phyloP scores from a whole-genome alignment of 2,888 invertebrate genomes.

The Sialis lutaria region DNA sequence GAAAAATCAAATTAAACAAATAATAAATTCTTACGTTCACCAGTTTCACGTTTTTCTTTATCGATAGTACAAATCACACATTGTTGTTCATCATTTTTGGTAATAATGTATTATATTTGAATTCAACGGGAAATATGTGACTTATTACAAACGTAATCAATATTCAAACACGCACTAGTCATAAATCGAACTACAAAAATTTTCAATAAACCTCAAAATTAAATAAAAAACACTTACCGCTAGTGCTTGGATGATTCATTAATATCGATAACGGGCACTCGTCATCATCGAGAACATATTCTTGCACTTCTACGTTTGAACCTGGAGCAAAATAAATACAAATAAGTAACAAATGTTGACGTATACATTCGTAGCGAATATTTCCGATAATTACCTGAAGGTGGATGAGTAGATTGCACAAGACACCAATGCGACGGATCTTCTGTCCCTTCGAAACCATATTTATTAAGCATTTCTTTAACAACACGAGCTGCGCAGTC shows the following conservation, averaged over 20 bases:
- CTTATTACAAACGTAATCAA: too few relatives aligned
- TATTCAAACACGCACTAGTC: too few relatives aligned
- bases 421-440: constrained; percentile 87
- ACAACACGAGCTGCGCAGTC: constrained; percentile 89
- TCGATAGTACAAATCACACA: too few relatives aligned
- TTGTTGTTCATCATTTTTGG: too few relatives aligned
- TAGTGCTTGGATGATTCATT: constrained; percentile 73
- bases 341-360: neutral
- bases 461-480: constrained; percentile 92
- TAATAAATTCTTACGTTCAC: too few relatives aligned
- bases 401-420: constrained; percentile 47
- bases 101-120: too few relatives aligned
- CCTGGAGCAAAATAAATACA: neutral
- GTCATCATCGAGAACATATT: constrained; percentile 90
- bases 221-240: constrained; percentile 45
- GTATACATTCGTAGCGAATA: neutral
- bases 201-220: neutral
- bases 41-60: too few relatives aligned
- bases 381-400: constrained; percentile 1
- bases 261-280: constrained; percentile 92
- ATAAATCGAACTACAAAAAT: neutral
- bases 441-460: constrained; percentile 77
- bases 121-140: too few relatives aligned
- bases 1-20: too few relatives aligned
- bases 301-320: constrained; percentile 47